Evolutionary conservation across 1,140 invertebrate genomes (phyloP), one percentile per base, ranked within the genome.

Genomic region (Plectus sambesii): DNA sequence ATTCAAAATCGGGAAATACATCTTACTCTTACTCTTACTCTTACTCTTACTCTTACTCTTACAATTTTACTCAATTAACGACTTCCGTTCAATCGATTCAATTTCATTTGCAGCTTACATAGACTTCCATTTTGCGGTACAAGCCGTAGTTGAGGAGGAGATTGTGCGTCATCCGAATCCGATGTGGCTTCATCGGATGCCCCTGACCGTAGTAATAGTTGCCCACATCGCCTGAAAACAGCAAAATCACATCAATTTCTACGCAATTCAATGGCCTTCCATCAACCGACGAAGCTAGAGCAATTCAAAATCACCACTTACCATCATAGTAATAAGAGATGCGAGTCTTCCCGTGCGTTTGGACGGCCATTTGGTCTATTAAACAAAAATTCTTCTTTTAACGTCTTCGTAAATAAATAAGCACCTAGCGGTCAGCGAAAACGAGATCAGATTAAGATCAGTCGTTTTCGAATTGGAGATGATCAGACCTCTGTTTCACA

Each of bases 121-220:
- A 96, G 64, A 96, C 93, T 78, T 99, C 93, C 89, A 99, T 94
- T 78, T 97, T 96, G 55, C 93, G 80, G 71, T 99, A 98, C 5
- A 98, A 78, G 33, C 93, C 93, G 83, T 99, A 99, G 74, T 98
- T 98, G 2, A 99, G 74, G 23, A 99, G 79, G 47, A 99, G 79
- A 79, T 98, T 98, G 73, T 99, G 93, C 1, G 93, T 94, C 93
- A 99, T 99, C 64, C 93, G 83, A 80, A 99, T 68, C 55, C 93
- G 80, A 73, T 98, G 92, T 4, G 93, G 93, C 71, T 99, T 98
- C 93, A 98, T 99, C 5, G 93, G 93, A 79, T 98, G 93, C n/a
- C 92, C 92, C 74, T 99, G 93, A 1, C 93, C 93, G 84, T 98
- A 98, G 69, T 98, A 98, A 72, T 97, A 98, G 73, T 98, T 98